phyloP scores from a whole-genome alignment of 2,113 vertebrate species.

The Natator depressus region DNA sequence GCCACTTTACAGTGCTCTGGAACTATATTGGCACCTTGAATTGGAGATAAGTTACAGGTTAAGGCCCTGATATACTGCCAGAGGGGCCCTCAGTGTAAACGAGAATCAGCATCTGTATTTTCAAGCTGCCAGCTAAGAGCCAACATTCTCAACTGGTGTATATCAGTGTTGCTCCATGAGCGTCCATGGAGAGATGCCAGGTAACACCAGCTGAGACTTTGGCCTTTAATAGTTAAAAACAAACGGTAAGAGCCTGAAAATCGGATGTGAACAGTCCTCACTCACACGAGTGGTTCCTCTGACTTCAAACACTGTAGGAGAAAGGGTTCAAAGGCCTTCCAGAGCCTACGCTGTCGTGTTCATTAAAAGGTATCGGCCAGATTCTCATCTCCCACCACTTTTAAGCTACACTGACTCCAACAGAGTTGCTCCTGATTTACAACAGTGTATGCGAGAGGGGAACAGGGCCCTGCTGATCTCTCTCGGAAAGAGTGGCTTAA shows the following conservation, averaged over 20 bases:
- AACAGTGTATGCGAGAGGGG: not conserved
- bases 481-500: conserved; percentile 10
- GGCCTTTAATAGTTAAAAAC: accelerated
- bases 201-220: accelerated
- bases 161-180: not conserved
- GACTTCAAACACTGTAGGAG: accelerated
- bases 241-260: accelerated
- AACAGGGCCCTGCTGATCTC: conserved; percentile 28
- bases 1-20: not conserved
- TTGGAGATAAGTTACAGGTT: not conserved
- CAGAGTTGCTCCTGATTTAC: not conserved
- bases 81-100: not conserved
- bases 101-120: accelerated
- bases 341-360: not conserved
- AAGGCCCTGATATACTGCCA: not conserved
- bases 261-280: accelerated
- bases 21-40: not conserved
- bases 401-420: not conserved
- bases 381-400: not conserved
- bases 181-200: accelerated
- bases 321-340: not conserved
- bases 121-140: not conserved
- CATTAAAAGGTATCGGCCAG: not conserved
- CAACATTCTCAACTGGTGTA: not conserved
- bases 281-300: accelerated